Evolutionary conservation across 2,888 invertebrate genomes (phyloP).

Genomic region (Cloeon dipterum): DNA sequence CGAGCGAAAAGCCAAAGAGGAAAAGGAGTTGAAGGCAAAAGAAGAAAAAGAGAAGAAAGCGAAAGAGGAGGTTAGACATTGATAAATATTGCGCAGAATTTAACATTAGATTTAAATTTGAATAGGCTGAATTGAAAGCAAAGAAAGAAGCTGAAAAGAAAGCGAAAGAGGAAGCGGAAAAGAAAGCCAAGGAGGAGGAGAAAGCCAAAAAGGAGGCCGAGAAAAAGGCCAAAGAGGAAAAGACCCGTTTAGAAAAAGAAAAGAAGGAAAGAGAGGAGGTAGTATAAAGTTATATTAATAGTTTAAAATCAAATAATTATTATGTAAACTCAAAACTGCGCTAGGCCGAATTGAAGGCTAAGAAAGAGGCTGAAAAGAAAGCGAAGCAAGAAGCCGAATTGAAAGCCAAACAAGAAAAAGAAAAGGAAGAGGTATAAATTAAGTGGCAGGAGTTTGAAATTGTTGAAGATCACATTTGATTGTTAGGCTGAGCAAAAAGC

Average conservation of each 20-base stretch:
- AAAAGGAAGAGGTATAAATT: too few relatives aligned
- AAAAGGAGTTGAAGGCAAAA: neutral
- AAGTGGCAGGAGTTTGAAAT: too few relatives aligned
- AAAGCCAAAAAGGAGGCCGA: constrained; percentile 5
- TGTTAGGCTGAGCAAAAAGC: neutral
- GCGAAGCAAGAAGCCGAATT: neutral
- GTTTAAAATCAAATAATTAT: constrained; percentile 4
- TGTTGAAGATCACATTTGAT: too few relatives aligned
- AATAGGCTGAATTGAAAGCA: neutral
- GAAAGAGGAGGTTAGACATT: too few relatives aligned
- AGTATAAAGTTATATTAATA: constrained; percentile 7
- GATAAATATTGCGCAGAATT: too few relatives aligned
- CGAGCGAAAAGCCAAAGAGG: neutral
- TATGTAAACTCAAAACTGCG: constrained; percentile 6
- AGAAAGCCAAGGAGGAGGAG: constrained; percentile 7
- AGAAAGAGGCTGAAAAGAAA: neutral
- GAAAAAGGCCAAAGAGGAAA: constrained; percentile 8
- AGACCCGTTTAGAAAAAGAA: constrained; percentile 7
- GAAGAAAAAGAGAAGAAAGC: constrained; percentile 2
- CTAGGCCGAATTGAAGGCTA: constrained; percentile 4
- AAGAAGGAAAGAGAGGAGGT: constrained; percentile 8
- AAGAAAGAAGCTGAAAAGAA: constrained; percentile 2
- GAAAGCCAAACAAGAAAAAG: neutral
- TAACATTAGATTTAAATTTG: too few relatives aligned
- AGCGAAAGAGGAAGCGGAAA: constrained; percentile 9